A percentile compares a stretch with the other conserved stretches of the same genome.
phyloP scores from a whole-genome alignment of 1,140 invertebrate species.

The Caenorhabditis tropicalis region DNA sequence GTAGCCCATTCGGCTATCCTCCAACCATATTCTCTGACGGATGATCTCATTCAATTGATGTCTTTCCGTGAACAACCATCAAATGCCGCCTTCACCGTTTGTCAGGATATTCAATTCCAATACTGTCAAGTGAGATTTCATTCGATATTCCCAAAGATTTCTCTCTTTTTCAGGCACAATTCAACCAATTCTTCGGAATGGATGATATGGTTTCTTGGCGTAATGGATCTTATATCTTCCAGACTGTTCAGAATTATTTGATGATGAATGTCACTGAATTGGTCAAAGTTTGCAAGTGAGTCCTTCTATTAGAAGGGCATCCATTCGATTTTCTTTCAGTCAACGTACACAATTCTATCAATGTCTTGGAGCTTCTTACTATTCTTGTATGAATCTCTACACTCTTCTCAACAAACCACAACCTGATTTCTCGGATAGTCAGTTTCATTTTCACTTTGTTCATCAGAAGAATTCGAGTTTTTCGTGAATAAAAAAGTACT shows the following conservation, averaged over 20 bases:
- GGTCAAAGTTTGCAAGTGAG: constrained; percentile 50
- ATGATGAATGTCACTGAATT: constrained; percentile 40
- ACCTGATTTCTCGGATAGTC: constrained; percentile 33
- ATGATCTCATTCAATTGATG: background rate
- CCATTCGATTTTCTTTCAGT: background rate
- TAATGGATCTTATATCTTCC: constrained; percentile 39
- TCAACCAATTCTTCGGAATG: constrained; percentile 39
- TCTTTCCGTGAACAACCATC: background rate
- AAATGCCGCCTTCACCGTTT: constrained; percentile 1
- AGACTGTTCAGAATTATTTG: constrained; percentile 19
- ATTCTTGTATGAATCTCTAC: constrained; percentile 48
- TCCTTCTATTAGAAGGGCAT: too few relatives aligned
- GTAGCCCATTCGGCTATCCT: background rate
- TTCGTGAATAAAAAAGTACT: too few relatives aligned
- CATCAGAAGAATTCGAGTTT: background rate
- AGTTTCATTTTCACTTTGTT: background rate
- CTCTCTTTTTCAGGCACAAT: background rate
- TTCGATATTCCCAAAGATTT: background rate
- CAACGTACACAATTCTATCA: constrained; percentile 50
- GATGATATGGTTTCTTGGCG: constrained; percentile 6
- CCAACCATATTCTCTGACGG: background rate
- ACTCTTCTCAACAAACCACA: constrained; percentile 48
- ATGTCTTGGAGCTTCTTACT: constrained; percentile 48
- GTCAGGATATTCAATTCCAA: constrained; percentile 24
- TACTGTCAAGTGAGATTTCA: background rate